Conservation (phyloP, 2,113 vertebrate genomes). For the Mormyrus lacerda region DNA sequence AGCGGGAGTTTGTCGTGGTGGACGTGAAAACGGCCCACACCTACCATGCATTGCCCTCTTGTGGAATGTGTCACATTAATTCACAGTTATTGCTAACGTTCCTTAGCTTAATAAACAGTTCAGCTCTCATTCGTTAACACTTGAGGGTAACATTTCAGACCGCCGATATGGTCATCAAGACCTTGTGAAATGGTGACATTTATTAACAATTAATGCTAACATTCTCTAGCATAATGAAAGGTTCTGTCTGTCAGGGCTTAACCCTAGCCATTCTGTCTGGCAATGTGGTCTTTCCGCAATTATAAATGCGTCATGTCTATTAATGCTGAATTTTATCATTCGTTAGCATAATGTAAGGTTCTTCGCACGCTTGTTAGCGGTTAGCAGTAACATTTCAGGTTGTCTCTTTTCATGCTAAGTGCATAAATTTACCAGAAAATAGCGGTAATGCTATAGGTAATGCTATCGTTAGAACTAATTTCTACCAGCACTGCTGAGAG, state of each 20-base stretch:
- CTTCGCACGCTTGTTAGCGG: neutral
- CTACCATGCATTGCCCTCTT: neutral
- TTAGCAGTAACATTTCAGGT: neutral
- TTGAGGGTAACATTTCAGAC: slow-evolving; percentile 2
- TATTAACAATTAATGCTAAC: slow-evolving; percentile 3
- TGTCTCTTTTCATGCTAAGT: neutral
- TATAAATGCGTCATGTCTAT: neutral
- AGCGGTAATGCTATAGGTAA: neutral
- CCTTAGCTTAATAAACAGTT: slow-evolving; percentile 1
- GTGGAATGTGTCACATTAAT: neutral
- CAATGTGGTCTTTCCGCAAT: neutral
- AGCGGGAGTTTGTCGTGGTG: neutral
- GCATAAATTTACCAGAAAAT: neutral
- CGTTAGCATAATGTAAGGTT: neutral
- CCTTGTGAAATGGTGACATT: neutral
- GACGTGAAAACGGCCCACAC: neutral
- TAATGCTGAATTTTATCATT: neutral
- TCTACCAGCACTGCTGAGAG: neutral
- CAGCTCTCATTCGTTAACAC: neutral
- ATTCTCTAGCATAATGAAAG: neutral
- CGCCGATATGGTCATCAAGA: no score
- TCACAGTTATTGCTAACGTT: neutral
- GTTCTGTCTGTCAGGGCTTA: neutral
- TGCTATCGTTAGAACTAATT: neutral
- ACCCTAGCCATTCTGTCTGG: neutral